Evolutionary conservation across 2,113 vertebrate species (phyloP).

Genomic region (Rhinogobius similis): DNA sequence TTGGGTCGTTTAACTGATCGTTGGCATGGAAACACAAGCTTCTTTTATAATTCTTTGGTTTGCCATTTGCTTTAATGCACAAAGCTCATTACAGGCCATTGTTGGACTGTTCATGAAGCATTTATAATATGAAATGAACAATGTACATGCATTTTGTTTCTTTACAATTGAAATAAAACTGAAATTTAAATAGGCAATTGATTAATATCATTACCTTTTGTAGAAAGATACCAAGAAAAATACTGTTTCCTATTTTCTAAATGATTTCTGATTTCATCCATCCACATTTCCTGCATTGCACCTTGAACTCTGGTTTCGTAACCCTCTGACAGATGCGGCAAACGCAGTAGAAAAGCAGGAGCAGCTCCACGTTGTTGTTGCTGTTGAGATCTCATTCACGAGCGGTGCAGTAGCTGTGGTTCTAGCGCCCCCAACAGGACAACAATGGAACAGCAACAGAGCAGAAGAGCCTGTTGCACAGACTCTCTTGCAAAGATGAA

Average conservation of each 20-base stretch:
- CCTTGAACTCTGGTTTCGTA: slow-evolving; percentile 40
- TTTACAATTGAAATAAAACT: too few species aligned
- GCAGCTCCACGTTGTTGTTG: too few species aligned
- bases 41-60: neutral
- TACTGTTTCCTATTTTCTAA: too few species aligned
- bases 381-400: neutral
- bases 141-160: neutral
- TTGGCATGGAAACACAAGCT: slow-evolving; percentile 4
- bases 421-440: slow-evolving; percentile 59
- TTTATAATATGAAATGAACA: neutral
- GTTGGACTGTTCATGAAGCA: neutral
- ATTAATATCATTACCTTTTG: too few species aligned
- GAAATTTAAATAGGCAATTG: too few species aligned
- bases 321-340: slow-evolving; percentile 55
- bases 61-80: neutral
- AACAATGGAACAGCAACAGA: neutral
- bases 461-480: slow-evolving; percentile 47
- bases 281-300: slow-evolving; percentile 31
- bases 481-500: neutral
- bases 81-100: neutral
- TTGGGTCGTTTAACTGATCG: slow-evolving; percentile 3
- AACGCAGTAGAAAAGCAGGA: neutral
- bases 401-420: slow-evolving; percentile 2
- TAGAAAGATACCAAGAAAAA: too few species aligned
- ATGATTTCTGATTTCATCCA: neutral